Percentiles rank a stretch among this genome's conserved stretches.
Conservation (phyloP, 2,797 vertebrate genomes). For the Strix occidentalis region DNA sequence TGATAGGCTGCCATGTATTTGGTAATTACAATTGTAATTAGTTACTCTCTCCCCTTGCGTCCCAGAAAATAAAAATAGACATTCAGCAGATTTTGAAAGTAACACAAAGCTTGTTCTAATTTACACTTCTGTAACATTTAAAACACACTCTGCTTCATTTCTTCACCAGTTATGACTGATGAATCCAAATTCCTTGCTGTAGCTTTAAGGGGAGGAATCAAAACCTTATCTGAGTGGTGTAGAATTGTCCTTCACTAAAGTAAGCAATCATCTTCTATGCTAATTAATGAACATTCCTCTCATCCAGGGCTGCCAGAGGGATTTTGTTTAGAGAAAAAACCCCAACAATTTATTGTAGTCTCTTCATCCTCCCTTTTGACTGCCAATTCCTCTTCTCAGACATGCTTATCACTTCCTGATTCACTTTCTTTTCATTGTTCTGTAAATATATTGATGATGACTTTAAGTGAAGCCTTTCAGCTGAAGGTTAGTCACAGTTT, state of each 20-base stretch:
- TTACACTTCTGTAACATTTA: neutral
- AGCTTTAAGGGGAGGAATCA: neutral
- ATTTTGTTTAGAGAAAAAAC: slow-evolving; percentile 2
- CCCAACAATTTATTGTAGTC: neutral
- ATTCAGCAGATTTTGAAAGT: neutral
- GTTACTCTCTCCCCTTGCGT: neutral
- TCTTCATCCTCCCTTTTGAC: neutral
- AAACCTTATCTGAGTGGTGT: neutral
- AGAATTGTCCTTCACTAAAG: neutral
- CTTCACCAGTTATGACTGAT: neutral
- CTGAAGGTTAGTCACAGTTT: neutral
- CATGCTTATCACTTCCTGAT: neutral
- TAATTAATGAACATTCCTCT: slow-evolving; percentile 44
- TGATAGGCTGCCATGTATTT: neutral
- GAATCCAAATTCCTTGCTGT: neutral
- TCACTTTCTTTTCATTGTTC: neutral
- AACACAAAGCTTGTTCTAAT: neutral
- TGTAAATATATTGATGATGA: neutral
- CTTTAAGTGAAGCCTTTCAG: neutral
- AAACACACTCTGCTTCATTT: neutral
- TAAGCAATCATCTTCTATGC: neutral
- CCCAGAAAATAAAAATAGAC: neutral
- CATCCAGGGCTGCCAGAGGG: neutral
- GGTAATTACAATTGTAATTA: neutral
- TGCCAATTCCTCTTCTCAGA: neutral